phyloP scores from a whole-genome alignment of 1,140 invertebrate species.

The Lepidotrigona ventralis region DNA sequence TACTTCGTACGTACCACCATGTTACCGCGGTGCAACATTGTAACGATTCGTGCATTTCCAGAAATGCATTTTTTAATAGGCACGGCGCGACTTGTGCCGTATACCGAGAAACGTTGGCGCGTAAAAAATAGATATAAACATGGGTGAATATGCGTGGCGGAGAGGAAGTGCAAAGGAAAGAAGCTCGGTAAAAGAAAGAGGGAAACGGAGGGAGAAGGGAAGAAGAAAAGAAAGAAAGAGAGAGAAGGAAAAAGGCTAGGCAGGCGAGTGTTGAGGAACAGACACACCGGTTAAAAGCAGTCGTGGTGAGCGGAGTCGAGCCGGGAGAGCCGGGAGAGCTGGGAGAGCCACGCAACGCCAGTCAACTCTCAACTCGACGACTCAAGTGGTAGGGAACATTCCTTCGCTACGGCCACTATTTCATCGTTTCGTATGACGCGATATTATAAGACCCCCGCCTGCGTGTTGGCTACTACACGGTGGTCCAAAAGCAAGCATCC shows the following conservation, averaged over 20 bases:
- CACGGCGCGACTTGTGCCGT: not conserved
- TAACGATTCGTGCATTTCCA: not conserved
- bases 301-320: slow-evolving; percentile 34
- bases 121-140: not conserved
- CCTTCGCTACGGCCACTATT: slow-evolving; percentile 79
- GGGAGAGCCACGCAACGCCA: slow-evolving; percentile 72
- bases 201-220: not conserved
- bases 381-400: slow-evolving; percentile 79
- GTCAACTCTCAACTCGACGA: slow-evolving; percentile 77
- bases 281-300: slow-evolving; percentile 74
- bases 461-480: slow-evolving; percentile 76
- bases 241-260: slow-evolving; percentile 43
- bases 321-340: slow-evolving; percentile 53
- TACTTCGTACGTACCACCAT: not conserved
- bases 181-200: not conserved
- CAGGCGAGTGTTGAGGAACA: slow-evolving; percentile 56
- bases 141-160: not conserved
- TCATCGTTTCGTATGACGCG: slow-evolving; percentile 80
- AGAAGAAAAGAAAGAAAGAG: not conserved
- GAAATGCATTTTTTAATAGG: not conserved
- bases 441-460: slow-evolving; percentile 80
- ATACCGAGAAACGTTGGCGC: slow-evolving; percentile 40
- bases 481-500: slow-evolving; percentile 76
- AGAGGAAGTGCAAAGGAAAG: not conserved
- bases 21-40: not conserved